Evolutionary conservation across 2,888 invertebrate genomes (phyloP).

Genomic region (Rhagium mordax): DNA sequence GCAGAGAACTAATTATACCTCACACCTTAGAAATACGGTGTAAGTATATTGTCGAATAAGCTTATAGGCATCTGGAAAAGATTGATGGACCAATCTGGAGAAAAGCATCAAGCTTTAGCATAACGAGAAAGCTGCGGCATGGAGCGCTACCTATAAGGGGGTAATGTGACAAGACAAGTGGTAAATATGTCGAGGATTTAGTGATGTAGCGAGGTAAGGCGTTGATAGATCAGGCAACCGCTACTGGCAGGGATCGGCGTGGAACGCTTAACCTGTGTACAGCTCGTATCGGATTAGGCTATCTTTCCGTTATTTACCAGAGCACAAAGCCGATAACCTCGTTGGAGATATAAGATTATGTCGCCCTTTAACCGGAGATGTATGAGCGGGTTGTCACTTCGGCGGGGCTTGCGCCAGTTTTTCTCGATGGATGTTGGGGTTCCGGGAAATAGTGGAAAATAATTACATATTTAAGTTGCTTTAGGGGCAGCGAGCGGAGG

Average conservation of each 20-base stretch:
- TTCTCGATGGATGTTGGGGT: neutral
- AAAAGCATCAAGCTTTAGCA: slow-evolving; percentile 61
- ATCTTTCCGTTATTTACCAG: slow-evolving; percentile 59
- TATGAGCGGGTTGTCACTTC: slow-evolving; percentile 28
- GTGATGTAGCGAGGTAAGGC: slow-evolving; percentile 57
- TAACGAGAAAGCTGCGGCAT: slow-evolving; percentile 58
- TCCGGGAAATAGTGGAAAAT: neutral
- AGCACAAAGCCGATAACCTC: slow-evolving; percentile 53
- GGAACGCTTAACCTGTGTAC: slow-evolving; percentile 60
- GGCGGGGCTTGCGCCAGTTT: neutral
- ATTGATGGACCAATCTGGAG: slow-evolving; percentile 63
- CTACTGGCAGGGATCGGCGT: slow-evolving; percentile 56
- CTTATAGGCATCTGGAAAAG: slow-evolving; percentile 46
- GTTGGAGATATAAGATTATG: slow-evolving; percentile 55
- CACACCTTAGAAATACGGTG: neutral
- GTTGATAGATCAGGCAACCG: slow-evolving; percentile 62
- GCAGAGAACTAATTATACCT: neutral
- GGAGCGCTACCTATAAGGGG: slow-evolving; percentile 39
- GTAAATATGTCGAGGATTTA: slow-evolving; percentile 61
- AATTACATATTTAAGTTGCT: too few species aligned
- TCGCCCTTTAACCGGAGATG: slow-evolving; percentile 38
- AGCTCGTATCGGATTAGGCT: slow-evolving; percentile 58
- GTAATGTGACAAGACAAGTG: slow-evolving; percentile 57
- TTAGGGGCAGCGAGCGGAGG: too few species aligned
- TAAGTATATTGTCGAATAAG: slow-evolving; percentile 22